phyloP scores from a whole-genome alignment of 2,797 vertebrate species.

The Cuculus canorus region DNA sequence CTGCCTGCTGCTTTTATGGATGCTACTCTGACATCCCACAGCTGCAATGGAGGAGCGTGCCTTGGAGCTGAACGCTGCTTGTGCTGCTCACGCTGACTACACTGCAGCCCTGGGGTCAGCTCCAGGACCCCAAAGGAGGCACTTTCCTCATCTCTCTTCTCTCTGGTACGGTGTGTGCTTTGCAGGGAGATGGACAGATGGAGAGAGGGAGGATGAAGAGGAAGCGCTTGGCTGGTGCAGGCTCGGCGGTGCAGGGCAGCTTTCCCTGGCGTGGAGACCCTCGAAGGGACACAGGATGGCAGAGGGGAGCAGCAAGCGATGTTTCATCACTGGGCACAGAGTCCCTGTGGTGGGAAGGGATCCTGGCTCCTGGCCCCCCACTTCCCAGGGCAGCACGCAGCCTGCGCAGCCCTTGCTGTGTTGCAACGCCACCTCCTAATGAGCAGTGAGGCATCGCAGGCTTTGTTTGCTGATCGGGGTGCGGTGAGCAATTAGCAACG shows the following conservation, averaged over 20 bases:
- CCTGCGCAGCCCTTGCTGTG: background rate
- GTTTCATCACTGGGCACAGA: rapidly evolving
- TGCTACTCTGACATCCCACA: background rate
- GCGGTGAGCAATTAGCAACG: background rate
- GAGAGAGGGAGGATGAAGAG: slow-evolving; percentile 73
- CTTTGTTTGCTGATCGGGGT: background rate
- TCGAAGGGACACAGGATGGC: background rate
- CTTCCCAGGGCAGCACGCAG: background rate
- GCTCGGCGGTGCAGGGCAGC: background rate
- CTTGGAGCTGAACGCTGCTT: rapidly evolving
- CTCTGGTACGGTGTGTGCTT: background rate
- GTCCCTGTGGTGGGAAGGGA: background rate
- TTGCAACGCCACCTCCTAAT: rapidly evolving
- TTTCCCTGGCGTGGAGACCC: background rate
- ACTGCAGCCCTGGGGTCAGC: background rate
- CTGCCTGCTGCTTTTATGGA: rapidly evolving
- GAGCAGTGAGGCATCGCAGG: rapidly evolving
- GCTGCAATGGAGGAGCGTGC: background rate
- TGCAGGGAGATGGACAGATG: slow-evolving; percentile 69
- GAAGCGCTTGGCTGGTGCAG: background rate
- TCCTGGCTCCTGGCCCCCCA: background rate
- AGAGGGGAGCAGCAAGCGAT: background rate
- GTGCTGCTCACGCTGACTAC: rapidly evolving
- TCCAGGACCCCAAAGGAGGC: background rate
- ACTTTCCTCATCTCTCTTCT: background rate